Evolutionary conservation across 2,797 vertebrate species (phyloP).

Genomic region (Smutsia temminckii): DNA sequence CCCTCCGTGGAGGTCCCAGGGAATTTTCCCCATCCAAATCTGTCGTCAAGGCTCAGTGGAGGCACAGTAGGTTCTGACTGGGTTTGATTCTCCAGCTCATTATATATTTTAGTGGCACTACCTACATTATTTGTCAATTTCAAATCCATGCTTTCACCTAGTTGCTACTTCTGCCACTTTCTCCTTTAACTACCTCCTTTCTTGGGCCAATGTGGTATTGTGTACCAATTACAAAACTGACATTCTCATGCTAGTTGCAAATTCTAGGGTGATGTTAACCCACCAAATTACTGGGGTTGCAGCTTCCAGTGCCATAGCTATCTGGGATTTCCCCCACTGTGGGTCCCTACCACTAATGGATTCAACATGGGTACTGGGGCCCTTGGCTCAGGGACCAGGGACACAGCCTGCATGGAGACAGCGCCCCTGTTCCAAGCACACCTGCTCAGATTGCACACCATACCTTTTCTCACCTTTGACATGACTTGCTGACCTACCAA

Average conservation of each 20-base stretch:
- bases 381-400: not conserved
- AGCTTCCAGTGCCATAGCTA: constrained; percentile 9
- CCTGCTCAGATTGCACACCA: not conserved
- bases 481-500: not conserved
- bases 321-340: not conserved
- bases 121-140: not conserved
- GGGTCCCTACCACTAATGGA: not conserved
- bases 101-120: not conserved
- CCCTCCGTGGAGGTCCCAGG: not conserved
- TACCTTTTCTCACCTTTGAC: not conserved
- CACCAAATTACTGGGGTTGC: constrained; percentile 21
- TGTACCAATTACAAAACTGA: constrained; percentile 44
- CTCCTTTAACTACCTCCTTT: not conserved
- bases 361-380: not conserved
- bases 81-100: not conserved
- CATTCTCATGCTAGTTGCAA: constrained; percentile 16
- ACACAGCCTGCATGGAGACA: not conserved
- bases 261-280: constrained; percentile 61
- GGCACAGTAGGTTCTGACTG: not conserved
- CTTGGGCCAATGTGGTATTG: not conserved
- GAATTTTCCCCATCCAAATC: not conserved
- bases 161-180: not conserved
- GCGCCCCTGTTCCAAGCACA: not conserved
- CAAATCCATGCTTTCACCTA: constrained; percentile 1
- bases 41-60: not conserved